phyloP scores from a whole-genome alignment of 2,888 invertebrate species.

The Acleris cristana region DNA sequence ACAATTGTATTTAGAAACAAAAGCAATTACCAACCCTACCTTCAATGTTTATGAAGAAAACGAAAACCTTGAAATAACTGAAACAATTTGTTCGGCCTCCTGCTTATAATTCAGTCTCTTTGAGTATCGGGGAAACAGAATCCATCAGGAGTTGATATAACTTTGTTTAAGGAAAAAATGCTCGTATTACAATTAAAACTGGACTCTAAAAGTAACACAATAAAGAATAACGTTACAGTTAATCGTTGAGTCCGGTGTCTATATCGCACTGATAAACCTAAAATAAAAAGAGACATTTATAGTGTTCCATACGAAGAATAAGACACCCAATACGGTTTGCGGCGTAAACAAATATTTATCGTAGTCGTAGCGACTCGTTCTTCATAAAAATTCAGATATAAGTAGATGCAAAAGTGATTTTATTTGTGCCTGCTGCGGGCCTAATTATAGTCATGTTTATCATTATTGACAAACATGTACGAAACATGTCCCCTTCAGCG shows the following conservation, averaged over 20 bases:
- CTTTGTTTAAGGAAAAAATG: conserved; percentile 6
- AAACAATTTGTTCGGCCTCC: conserved; percentile 4
- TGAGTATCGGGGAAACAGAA: conserved; percentile 20
- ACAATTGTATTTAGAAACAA: no score
- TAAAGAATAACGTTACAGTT: background rate
- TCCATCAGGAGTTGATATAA: conserved; percentile 23
- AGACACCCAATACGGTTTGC: no score
- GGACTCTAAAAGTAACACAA: background rate
- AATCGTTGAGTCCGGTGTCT: background rate
- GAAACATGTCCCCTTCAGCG: no score
- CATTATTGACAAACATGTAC: no score
- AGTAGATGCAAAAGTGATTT: no score
- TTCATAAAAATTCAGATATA: no score
- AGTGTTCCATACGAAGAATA: no score
- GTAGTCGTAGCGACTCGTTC: no score
- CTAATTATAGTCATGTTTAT: no score
- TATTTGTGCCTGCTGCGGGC: no score
- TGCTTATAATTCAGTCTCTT: conserved; percentile 16
- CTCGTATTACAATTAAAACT: background rate
- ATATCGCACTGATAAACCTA: background rate
- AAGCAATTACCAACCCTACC: background rate
- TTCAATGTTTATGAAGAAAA: conserved; percentile 5
- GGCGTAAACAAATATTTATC: no score
- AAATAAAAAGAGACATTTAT: background rate
- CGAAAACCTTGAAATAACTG: conserved; percentile 4